Evolutionary conservation across 2,113 vertebrate species (phyloP).

Genomic region (Pristiophorus japonicus): DNA sequence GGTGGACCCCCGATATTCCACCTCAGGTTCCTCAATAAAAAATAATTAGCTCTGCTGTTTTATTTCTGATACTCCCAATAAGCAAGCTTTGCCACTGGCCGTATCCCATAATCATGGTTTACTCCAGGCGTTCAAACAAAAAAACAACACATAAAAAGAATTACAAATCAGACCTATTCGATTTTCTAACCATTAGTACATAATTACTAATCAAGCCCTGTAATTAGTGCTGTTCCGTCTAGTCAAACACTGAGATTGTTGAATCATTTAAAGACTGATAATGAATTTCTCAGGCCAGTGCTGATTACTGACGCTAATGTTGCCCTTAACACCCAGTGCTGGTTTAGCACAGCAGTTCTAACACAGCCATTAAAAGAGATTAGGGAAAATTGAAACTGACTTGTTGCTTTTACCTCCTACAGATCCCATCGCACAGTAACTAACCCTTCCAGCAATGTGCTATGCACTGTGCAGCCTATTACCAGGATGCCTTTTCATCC

Average conservation of each 20-base stretch:
- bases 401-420: slow-evolving; percentile 35
- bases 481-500: background rate
- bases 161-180: slow-evolving; percentile 34
- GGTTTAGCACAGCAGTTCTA: slow-evolving; percentile 17
- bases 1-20: too few species aligned
- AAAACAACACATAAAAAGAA: slow-evolving; percentile 15
- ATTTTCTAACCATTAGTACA: slow-evolving; percentile 30
- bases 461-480: background rate
- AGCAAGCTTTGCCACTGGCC: background rate
- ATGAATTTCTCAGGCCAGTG: slow-evolving; percentile 33
- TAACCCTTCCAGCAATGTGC: slow-evolving; percentile 36
- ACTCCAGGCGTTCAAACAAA: slow-evolving; percentile 22
- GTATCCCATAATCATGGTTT: slow-evolving; percentile 8
- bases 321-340: slow-evolving; percentile 17
- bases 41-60: background rate
- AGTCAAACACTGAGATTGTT: slow-evolving; percentile 36
- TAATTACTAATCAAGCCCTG: slow-evolving; percentile 35
- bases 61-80: background rate
- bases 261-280: slow-evolving; percentile 30
- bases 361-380: slow-evolving; percentile 29
- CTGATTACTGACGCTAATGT: slow-evolving; percentile 30
- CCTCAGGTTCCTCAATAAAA: background rate
- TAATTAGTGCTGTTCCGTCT: slow-evolving; percentile 35
- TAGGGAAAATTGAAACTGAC: slow-evolving; percentile 37
- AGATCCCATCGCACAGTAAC: slow-evolving; percentile 36